Evolutionary conservation across 2,797 vertebrate species (phyloP), one percentile per base, ranked within the genome.

Genomic region (Betta splendens): DNA sequence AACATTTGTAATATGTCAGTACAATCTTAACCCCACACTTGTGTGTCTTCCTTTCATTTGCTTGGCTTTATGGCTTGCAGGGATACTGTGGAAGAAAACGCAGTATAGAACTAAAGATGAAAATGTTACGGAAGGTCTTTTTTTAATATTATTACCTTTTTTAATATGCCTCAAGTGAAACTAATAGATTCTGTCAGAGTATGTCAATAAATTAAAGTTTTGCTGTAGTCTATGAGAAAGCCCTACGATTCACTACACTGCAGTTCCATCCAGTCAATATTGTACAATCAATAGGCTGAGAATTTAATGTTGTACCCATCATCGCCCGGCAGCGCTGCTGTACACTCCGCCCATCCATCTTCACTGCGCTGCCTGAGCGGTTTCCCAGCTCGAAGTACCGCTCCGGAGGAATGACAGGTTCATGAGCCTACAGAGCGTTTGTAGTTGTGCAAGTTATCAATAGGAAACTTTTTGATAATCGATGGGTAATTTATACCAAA

Each of bases 321-420:
- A 77, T 64, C 62, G 61, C 55, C 65, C 32, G 35, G 65, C 68
- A 46, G 70, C 63, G 64, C 55, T 77, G 37, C 28, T 83, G 86
- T 87, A 35, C 5, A 35, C 89, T 87, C 86, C 88, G 78, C 88
- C 89, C 86, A 77, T 86, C 76, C 74, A 53, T 80, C 69, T 64
- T 25, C 7, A 26, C 69, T 53, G 61, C 62, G 58, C 57, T 1
- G 20, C 40, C 72, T 9, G 15, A 45, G 38, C 22, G 61, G 12
- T 80, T 75, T 61, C 67, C 55, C 69, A 63, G 48, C 70, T 72
- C 42, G 9, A 31, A 52, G 52, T 64, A 69, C 60, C 50, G 56
- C 71, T 40, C 60, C 28, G 69, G 52, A 49, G 68, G 56, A 40
- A 54, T 64, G 59, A 49, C 56, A 67, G 69, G 35, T 46, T 62